Evolutionary conservation across 2,888 invertebrate genomes (phyloP), one percentile per base, ranked within the genome.

Genomic region (Cryptosula pallasiana): DNA sequence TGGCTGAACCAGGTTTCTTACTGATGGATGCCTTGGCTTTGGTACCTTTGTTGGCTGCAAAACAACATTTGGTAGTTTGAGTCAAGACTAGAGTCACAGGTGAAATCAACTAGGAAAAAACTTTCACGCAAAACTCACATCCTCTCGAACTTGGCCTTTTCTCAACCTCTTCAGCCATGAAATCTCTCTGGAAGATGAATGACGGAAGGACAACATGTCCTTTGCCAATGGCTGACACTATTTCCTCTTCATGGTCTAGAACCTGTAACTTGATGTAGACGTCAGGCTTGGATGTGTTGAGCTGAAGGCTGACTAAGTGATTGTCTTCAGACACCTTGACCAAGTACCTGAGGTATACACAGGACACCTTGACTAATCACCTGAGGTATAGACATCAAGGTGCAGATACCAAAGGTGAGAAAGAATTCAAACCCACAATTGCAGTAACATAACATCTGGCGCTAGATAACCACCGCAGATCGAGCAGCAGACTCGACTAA

Each of bases 191-290:
- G 77, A 84, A 83, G 55, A 82, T 78, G 76, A 79, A 79, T 16
- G 84, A 80, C 2, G 84, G 84, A 36, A 84, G 78, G 25, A 81
- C 81, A 29, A 79, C 80, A 70, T 81, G 81, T 69, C 83, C 83
- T 76, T 82, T 81, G 35, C 83, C 83, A 16, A 77, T 76, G 0
- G 80, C 79, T 71, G 79, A 79, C 34, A 79, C 77, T 3, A 82
- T 76, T 72, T 82, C 82, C 57, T 79, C 80, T 63, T 81, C 80
- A 73, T 81, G 77, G 75, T 83, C 81, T 55, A 82, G 76, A 0
- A 83, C 77, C n/a, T 78, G 75, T 70, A 85, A 80, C 72, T 81
- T 81, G 72, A 84, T 76, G 72, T 82, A 79, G 35, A 84, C 84
- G 73, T 84, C 83, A 13, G 77, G 77, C 73, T 82, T 83, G 20